Percentiles rank a stretch among this genome's conserved stretches.
Evolutionary conservation across 2,888 invertebrate genomes (phyloP).

Genomic region (Atrina japonica): DNA sequence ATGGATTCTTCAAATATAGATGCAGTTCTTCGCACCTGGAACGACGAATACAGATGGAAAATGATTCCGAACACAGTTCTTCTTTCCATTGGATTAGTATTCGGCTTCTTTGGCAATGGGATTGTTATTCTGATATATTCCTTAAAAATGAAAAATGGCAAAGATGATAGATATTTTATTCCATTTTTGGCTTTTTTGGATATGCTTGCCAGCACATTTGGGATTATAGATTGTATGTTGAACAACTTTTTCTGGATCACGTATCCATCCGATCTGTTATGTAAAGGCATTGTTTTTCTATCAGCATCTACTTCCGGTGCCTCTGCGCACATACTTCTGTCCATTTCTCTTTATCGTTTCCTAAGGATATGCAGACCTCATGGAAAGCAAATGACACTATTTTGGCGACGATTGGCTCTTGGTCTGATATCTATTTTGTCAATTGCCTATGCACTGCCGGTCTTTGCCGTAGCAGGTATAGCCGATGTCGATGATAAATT

Average conservation of each 20-base stretch:
- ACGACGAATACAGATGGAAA: slow-evolving; percentile 6
- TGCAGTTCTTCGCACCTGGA: background rate
- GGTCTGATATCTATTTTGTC: too few species aligned
- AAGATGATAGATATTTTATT: slow-evolving; percentile 30
- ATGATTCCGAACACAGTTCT: slow-evolving; percentile 12
- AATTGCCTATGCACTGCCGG: too few species aligned
- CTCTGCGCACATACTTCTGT: slow-evolving; percentile 15
- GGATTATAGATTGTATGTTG: slow-evolving; percentile 8
- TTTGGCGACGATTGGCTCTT: too few species aligned
- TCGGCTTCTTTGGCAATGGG: slow-evolving; percentile 23
- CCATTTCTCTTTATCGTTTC: slow-evolving; percentile 20
- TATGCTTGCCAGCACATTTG: slow-evolving; percentile 6
- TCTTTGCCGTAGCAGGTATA: too few species aligned
- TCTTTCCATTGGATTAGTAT: background rate
- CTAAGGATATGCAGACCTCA: slow-evolving; percentile 25
- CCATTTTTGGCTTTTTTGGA: slow-evolving; percentile 28
- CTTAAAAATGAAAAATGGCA: slow-evolving; percentile 12
- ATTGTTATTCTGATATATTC: slow-evolving; percentile 23
- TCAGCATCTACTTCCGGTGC: slow-evolving; percentile 5
- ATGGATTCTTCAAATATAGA: too few species aligned
- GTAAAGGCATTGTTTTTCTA: slow-evolving; percentile 17
- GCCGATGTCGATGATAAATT: too few species aligned
- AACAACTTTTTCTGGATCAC: slow-evolving; percentile 1
- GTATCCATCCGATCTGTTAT: slow-evolving; percentile 16
- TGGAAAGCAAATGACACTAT: slow-evolving; percentile 22